Base-by-base conservation (phyloP, 2,888 invertebrate genomes). In the Adelphocoris suturalis region DNA sequence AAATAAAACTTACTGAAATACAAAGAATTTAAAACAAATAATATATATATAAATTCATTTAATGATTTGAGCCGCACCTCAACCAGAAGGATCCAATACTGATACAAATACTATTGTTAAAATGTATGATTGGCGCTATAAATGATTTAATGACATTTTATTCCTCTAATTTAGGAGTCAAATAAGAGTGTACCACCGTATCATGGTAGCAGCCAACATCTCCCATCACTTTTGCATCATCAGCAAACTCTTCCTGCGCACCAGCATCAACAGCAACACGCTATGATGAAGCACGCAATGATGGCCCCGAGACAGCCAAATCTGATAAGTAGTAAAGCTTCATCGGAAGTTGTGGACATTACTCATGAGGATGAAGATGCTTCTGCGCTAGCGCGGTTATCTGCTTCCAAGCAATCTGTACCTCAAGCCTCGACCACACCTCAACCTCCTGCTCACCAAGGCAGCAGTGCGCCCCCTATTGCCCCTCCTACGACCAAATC, bases 291-390 rank as follows among this genome's bases (percentile, higher is more conserved):
- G 37, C 84, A 84, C 23, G 9, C 78, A 4, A 19, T 14, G 37
- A 47, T 78, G 78, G 46, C 68, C 12, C 68, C 23, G 68, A 68
- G 68, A 23, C 68, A 68, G 13, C 27, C 68, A 12, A 68, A 68
- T 19, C 23, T 23, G 27, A 23, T 19, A 23, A 23, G 19, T 23
- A 68, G 68, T 68, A 68, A 68, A 68, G 27, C 4, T 23, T 68
- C 68, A 0, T 14, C 86, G 47, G 90, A 90, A 12, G 88, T 91
- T 0, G 90, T 91, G 48, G 91, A 91, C 47, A 90, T 91, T 78
- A 89, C 87, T 5, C 2, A 37, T 37, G 88, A 88, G 19, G 91
- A 91, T 13, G 90, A 90, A 19, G 91, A 91, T 19, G 76, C 48
- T n/a, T 52, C 85, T 12, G 46, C 68, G 11, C 14, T 23, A 5